Base-by-base conservation (phyloP, 2,113 vertebrate genomes). In the Ceyx melanurus region DNA sequence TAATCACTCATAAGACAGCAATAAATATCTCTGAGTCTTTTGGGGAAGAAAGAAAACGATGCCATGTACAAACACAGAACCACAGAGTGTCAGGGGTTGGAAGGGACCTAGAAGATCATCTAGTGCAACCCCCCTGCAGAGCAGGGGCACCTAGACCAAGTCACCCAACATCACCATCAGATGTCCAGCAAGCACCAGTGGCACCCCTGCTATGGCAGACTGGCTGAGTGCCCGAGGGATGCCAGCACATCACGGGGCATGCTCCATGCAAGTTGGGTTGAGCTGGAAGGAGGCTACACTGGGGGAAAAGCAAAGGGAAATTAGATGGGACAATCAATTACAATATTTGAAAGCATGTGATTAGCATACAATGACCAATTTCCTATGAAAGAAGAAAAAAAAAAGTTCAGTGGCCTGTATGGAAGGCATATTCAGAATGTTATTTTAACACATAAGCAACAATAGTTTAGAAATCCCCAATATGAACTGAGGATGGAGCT, bases 381-480 rank as follows among this genome's bases (percentile, higher is more conserved):
- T 95, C 96, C 96, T 93, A 70, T 43, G 29, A 15, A 45, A 82
- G 29, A 15, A 46, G 79, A 77, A 61, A 5, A 10, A 13, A 48
- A 15, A 21, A 19, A 67, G 1, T 18, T 48, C 56, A 6, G 15
- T 4, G 31, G 73, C 14, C 15, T 14, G 66, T 66, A 93, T 87
- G 87, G 74, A 68, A 82, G 73, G 77, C n/a, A 83, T 66, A 79
- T 86, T 85, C 65, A 11, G 65, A 90, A 56, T 35, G 88, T 65
- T 82, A 84, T 87, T 60, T 86, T 88, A 94, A 88, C 71, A 37
- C 90, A 75, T 53, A 31, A 67, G 95, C 92, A 92, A 96, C 89
- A 94, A 94, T 96, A 93, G 97, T 92, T 97, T 94, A 60, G 75
- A 92, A 94, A 92, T 89, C 93, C 51, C 85, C 33, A 45, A 65